phyloP scores from a whole-genome alignment of 2,797 vertebrate genomes.

The Astyanax mexicanus region DNA sequence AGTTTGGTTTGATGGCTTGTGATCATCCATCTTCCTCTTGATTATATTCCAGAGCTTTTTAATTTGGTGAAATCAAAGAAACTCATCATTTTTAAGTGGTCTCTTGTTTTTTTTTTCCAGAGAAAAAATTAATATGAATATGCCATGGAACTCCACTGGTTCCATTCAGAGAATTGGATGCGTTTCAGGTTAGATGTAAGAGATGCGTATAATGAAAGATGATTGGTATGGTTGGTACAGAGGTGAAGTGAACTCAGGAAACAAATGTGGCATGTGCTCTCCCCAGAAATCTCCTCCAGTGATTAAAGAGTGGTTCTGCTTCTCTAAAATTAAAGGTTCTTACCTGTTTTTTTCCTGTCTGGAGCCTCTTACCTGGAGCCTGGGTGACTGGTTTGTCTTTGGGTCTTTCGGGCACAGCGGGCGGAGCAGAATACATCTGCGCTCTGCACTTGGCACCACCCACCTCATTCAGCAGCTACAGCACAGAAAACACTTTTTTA shows the following conservation, averaged over 20 bases:
- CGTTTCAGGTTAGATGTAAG: constrained; percentile 31
- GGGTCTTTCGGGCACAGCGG: constrained; percentile 71
- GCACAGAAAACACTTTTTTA: constrained; percentile 25
- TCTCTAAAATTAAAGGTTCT: constrained; percentile 35
- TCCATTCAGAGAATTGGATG: no score
- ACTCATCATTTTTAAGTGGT: no score
- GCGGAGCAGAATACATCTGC: constrained; percentile 82
- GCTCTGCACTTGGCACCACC: constrained; percentile 87
- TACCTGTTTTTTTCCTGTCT: constrained; percentile 54
- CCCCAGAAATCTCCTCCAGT: neutral
- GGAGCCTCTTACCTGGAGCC: constrained; percentile 87
- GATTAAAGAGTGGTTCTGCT: constrained; percentile 17
- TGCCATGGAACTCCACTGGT: no score
- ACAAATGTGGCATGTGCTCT: constrained; percentile 72
- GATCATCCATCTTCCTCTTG: no score
- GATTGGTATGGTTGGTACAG: constrained; percentile 22
- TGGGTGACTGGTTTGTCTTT: constrained; percentile 79
- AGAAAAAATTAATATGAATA: no score
- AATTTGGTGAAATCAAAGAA: no score
- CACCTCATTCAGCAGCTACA: constrained; percentile 88
- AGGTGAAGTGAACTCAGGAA: constrained; percentile 50
- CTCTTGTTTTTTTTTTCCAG: no score
- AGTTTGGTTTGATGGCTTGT: no score
- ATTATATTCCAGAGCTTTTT: no score
- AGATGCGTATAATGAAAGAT: constrained; percentile 11